Base-by-base conservation (phyloP, 2,113 vertebrate genomes). In the Actenoides lindsayi region DNA sequence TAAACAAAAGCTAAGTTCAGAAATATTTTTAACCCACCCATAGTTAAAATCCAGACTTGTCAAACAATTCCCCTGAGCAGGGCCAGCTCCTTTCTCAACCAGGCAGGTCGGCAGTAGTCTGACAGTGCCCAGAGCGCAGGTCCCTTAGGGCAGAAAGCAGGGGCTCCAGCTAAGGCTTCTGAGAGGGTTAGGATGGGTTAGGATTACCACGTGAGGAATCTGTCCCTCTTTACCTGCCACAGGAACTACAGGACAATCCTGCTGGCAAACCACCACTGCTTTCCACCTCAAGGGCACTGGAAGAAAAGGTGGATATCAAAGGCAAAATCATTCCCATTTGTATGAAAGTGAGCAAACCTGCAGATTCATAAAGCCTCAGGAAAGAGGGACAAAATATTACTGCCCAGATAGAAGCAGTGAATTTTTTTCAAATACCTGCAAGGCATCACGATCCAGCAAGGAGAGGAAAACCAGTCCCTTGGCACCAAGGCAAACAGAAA, bases 161-260 rank as follows among this genome's bases (percentile, higher is more conserved):
- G 25, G 7, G 60, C 21, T 23, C n/a, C 17, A 62, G 33, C 5
- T 62, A 35, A 25, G 0, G 0, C 30, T 70, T 46, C 39, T 11
- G n/a, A 80, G 21, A 33, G 3, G 14, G 46, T 68, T 35, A 73
- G 16, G 53, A 82, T 30, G 27, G 30, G 37, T 79, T 57, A 60
- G 37, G 37, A 64, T 56, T 27, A 24, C 25, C 0, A 0, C 3
- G 11, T 42, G 30, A 60, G 25, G 48, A 90, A 37, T 68, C 79
- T 42, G 25, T 16, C 30, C 8, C 18, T 75, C 6, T 1, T 67
- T 35, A 60, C 35, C 30, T 65, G 53, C 39, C 63, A 51, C 16
- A 41, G 46, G 54, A 83, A 15, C 28, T 80, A n/a, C 18, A 13
- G 14, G 31, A 56, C 62, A 64, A 85, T 46, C 37, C n/a, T 50